phyloP scores from a whole-genome alignment of 2,113 vertebrate species.

The Sula dactylatra region DNA sequence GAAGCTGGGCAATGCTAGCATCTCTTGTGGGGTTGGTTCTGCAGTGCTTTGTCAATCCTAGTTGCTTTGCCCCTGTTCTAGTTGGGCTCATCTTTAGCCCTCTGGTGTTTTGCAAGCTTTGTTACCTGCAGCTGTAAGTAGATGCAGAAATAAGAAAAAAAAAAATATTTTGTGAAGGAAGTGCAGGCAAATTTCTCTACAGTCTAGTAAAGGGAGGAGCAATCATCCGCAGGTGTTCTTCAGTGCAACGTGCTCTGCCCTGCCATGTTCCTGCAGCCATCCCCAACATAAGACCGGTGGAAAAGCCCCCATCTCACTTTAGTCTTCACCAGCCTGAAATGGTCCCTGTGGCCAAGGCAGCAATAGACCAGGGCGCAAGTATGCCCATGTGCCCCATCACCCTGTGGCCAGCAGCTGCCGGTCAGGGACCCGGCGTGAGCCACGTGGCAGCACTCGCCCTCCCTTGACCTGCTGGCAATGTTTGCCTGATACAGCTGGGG shows the following conservation, averaged over 20 bases:
- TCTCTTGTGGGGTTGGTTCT: background rate
- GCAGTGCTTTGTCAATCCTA: background rate
- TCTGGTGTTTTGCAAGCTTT: background rate
- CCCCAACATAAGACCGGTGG: rapidly evolving
- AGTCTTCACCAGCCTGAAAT: background rate
- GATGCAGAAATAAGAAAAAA: background rate
- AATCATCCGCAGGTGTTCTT: background rate
- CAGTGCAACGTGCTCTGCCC: background rate
- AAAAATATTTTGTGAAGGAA: background rate
- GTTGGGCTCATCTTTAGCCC: background rate
- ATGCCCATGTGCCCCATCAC: background rate
- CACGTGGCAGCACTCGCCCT: rapidly evolving
- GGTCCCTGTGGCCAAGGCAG: background rate
- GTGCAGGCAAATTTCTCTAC: background rate
- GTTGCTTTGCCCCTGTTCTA: background rate
- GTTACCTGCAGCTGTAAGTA: background rate
- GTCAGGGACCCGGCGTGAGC: background rate
- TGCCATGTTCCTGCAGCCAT: background rate
- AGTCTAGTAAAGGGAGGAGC: background rate
- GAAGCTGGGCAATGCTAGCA: background rate
- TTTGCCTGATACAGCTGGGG: background rate
- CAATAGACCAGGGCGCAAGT: background rate
- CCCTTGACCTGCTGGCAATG: background rate
- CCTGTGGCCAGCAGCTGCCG: background rate
- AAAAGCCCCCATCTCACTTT: background rate